phyloP scores from a whole-genome alignment of 2,888 invertebrate species.

The Volucella zonaria region DNA sequence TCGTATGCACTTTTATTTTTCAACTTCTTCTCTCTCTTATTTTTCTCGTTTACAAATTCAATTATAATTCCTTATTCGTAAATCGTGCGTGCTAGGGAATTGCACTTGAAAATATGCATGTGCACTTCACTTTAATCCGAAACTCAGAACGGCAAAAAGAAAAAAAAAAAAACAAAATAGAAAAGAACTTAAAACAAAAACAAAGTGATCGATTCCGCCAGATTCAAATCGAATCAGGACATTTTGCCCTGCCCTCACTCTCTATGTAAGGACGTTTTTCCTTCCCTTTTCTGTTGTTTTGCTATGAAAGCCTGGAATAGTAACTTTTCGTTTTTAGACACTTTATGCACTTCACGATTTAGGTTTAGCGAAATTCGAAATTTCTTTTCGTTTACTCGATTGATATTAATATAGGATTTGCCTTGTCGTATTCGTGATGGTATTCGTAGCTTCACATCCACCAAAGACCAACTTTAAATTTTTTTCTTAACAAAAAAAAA shows the following conservation, averaged over 20 bases:
- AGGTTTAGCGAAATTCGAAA: slow-evolving; percentile 5
- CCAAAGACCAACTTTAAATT: slow-evolving; percentile 36
- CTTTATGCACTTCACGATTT: slow-evolving; percentile 51
- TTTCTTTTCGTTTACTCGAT: slow-evolving; percentile 61
- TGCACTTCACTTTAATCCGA: slow-evolving; percentile 56
- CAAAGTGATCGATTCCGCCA: slow-evolving; percentile 55
- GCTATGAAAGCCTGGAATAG: slow-evolving; percentile 21
- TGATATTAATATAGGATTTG: slow-evolving; percentile 46
- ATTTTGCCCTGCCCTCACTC: slow-evolving; percentile 6
- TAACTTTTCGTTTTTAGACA: slow-evolving; percentile 34
- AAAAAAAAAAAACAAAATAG: background rate
- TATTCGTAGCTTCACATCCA: slow-evolving; percentile 19
- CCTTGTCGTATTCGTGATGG: slow-evolving; percentile 14
- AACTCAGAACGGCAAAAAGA: slow-evolving; percentile 10
- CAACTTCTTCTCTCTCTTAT: slow-evolving; percentile 11
- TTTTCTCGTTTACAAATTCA: slow-evolving; percentile 58
- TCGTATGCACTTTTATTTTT: background rate
- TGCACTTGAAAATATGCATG: slow-evolving; percentile 69
- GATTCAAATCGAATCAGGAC: slow-evolving; percentile 65
- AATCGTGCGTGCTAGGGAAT: slow-evolving; percentile 60
- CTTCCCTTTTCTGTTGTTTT: background rate
- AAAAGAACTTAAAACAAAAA: slow-evolving; percentile 20
- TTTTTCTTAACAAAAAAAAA: slow-evolving; percentile 16
- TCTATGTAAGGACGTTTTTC: too few species aligned
- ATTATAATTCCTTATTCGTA: slow-evolving; percentile 68